Evolutionary conservation across 2,797 vertebrate genomes (phyloP).

Genomic region (Petrocephalus schoutedeni): DNA sequence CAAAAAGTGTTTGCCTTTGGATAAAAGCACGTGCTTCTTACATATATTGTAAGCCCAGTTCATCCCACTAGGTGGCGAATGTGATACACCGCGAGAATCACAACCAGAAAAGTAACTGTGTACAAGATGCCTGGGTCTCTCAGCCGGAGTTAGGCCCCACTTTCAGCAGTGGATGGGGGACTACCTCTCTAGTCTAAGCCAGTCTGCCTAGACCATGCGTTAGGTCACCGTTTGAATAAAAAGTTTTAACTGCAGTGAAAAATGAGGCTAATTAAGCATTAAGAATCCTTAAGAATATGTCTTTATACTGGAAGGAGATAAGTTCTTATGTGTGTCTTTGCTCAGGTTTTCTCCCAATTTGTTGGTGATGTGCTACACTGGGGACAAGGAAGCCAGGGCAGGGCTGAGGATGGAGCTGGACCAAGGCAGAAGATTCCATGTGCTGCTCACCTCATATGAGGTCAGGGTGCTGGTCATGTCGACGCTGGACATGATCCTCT

Average conservation of each 20-base stretch:
- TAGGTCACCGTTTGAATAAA: not conserved
- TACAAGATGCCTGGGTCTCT: not conserved
- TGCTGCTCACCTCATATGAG: slow-evolving; percentile 84
- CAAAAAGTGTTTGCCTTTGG: not conserved
- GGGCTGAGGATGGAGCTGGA: slow-evolving; percentile 62
- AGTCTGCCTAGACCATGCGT: not conserved
- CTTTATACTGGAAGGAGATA: not conserved
- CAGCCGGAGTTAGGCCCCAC: not conserved
- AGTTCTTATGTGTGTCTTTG: not conserved
- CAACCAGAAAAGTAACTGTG: not conserved
- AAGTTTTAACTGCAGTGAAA: not conserved
- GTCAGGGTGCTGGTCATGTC: slow-evolving; percentile 42
- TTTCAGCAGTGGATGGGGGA: not conserved
- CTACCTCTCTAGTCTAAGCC: not conserved
- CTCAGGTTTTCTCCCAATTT: slow-evolving; percentile 74
- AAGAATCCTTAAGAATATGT: not conserved
- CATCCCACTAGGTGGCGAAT: not conserved
- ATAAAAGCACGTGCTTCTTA: not conserved
- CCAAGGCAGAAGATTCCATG: slow-evolving; percentile 49
- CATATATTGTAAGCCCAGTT: not conserved
- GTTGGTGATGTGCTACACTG: slow-evolving; percentile 68
- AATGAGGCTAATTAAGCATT: not conserved
- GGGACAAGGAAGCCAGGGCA: slow-evolving; percentile 72
- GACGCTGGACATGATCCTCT: not conserved
- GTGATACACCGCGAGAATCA: not conserved